Evolutionary conservation across 2,888 invertebrate genomes (phyloP).

Genomic region (Dynastes tityus): DNA sequence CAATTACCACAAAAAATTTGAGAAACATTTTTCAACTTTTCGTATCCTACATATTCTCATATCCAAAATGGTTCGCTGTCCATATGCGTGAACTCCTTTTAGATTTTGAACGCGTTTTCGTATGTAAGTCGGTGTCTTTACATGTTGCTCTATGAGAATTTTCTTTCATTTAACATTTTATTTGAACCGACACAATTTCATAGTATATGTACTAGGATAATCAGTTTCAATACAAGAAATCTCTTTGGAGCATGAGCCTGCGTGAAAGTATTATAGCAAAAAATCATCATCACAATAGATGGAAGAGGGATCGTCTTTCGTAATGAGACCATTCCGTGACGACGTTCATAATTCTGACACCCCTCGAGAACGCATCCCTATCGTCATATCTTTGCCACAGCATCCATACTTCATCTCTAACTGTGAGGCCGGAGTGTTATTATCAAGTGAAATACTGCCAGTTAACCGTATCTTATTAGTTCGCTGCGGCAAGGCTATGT

Average conservation of each 20-base stretch:
- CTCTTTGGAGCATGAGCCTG: not conserved
- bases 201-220: no score
- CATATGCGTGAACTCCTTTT: no score
- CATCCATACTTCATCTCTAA: slow-evolving; percentile 39
- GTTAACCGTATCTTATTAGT: slow-evolving; percentile 43
- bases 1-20: no score
- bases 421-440: slow-evolving; percentile 31
- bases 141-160: no score
- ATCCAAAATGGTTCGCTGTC: no score
- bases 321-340: slow-evolving; percentile 67
- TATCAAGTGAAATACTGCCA: slow-evolving; percentile 41
- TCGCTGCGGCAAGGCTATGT: slow-evolving; percentile 15
- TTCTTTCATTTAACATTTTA: no score
- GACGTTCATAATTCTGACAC: slow-evolving; percentile 60
- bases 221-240: no score
- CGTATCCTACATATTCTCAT: no score
- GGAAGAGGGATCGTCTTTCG: slow-evolving; percentile 61
- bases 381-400: slow-evolving; percentile 38
- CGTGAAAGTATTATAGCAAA: not conserved
- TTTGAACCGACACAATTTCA: no score
- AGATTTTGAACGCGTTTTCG: no score
- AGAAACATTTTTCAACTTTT: no score
- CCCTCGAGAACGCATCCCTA: slow-evolving; percentile 33
- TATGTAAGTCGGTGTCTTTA: no score
- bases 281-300: slow-evolving; percentile 13